These are phyloP conservation scores for Autographa pulchrina DNA, from an alignment of 2,888 invertebrate genomes.

Conservation along the genomic window DNA sequence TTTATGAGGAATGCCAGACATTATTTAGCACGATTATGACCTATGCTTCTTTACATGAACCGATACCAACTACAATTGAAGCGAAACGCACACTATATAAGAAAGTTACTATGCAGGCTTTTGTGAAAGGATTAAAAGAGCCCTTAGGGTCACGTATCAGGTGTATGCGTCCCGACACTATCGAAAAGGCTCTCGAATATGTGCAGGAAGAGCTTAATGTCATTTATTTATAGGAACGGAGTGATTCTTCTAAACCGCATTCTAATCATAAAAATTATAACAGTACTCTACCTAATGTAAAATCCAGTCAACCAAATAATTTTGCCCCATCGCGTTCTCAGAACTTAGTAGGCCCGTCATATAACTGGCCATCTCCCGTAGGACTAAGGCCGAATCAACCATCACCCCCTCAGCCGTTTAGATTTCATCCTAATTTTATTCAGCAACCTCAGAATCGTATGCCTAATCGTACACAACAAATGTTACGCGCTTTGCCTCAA, in stretches of 20 bases:
- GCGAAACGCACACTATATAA: not conserved
- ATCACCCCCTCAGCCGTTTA: not conserved
- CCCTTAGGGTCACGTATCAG: not conserved
- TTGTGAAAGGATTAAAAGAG: not conserved
- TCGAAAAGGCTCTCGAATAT: not conserved
- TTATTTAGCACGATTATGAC: too few relatives aligned
- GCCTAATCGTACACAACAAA: not conserved
- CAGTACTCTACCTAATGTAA: too few relatives aligned
- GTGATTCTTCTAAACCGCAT: not conserved
- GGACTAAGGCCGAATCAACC: not conserved
- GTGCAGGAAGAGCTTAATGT: not conserved
- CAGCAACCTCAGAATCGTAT: not conserved
- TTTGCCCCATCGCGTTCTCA: not conserved
- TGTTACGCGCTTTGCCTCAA: not conserved
- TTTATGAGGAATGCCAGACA: too few relatives aligned
- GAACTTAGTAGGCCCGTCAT: not conserved
- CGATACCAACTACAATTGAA: too few relatives aligned
- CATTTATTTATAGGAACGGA: not conserved
- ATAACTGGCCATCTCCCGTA: not conserved
- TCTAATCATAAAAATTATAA: not conserved
- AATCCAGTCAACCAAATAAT: not conserved
- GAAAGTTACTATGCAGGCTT: not conserved
- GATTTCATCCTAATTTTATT: not conserved
- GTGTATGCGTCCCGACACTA: not conserved
- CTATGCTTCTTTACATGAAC: too few relatives aligned